Base-by-base conservation (phyloP, 30 jellyfish, hydroid and myxozoan genomes). In the Sanderia malayensis region DNA sequence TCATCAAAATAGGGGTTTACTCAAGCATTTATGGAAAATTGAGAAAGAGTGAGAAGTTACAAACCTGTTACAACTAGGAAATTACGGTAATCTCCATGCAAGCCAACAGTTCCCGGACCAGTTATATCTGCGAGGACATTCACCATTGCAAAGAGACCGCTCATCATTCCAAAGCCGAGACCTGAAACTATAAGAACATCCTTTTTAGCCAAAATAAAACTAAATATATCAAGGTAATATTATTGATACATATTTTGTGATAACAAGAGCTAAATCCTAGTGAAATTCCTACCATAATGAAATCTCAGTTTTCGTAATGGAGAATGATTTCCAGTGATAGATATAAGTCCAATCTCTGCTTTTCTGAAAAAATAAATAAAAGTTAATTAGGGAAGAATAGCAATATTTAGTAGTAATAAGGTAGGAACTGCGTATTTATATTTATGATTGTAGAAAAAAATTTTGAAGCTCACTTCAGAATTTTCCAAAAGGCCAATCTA, bases 41-140 rank as follows among this genome's bases (percentile, higher is more conserved):
- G n/a, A n/a, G n/a, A n/a, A n/a, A n/a, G n/a, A n/a, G n/a, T n/a
- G n/a, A n/a, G n/a, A n/a, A n/a, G n/a, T n/a, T n/a, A n/a, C n/a
- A n/a, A 32, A 81, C 96, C 96, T 86, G 96, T 76, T 19, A 86
- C 82, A 32, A 86, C 70, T 7, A 74, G 83, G 34, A 86, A 86
- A 65, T 79, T 31, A 29, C 66, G 29, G 59, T 78, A 46, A 58
- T 86, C 89, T 7, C 96, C 96, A 79, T 70, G 71, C 44, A 86
- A 76, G 18, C 96, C 96, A 64, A 86, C 70, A 17, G 96, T 86
- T n/a, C 96, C 96, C 6, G 96, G 96, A 9, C 96, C 96, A 32
- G 96, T 71, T 47, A 80, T 78, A 49, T 86, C 94, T 59, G 96
- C 96, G 31, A 86, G 55, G 13, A 86, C 83, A 70, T 86, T 86